Conservation (phyloP, 1,140 invertebrate genomes). For the Anoplophora glabripennis region DNA sequence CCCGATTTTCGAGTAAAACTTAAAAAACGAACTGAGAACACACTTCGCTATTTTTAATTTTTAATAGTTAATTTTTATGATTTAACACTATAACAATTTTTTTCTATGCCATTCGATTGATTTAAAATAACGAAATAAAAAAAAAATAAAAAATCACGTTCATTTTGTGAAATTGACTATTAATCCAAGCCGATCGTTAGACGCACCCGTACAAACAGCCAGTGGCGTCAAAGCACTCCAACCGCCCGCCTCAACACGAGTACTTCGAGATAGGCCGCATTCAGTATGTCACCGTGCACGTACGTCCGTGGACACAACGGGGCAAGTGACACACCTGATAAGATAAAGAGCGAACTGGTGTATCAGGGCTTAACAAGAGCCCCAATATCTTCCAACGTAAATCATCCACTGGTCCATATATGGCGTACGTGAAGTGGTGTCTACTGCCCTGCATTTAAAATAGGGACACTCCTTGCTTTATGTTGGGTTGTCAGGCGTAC, state of each 20-base stretch:
- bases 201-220: neutral
- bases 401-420: constrained; percentile 17
- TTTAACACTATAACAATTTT: no score
- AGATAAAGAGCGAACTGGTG: constrained; percentile 18
- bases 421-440: constrained; percentile 1
- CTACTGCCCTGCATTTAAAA: constrained; percentile 14
- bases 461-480: constrained; percentile 2
- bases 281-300: constrained; percentile 14
- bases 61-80: no score
- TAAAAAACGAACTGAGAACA: no score
- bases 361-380: constrained; percentile 12
- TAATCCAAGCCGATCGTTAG: no score
- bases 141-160: no score
- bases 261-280: constrained; percentile 1
- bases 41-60: no score
- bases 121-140: no score
- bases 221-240: neutral
- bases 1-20: no score
- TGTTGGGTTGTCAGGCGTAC: neutral
- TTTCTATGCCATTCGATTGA: no score
- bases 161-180: no score
- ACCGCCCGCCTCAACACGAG: neutral
- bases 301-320: constrained; percentile 4
- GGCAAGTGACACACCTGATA: constrained; percentile 11
- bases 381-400: constrained; percentile 13